phyloP scores from a whole-genome alignment of 2,888 invertebrate species.

The Sesia bembeciformis region DNA sequence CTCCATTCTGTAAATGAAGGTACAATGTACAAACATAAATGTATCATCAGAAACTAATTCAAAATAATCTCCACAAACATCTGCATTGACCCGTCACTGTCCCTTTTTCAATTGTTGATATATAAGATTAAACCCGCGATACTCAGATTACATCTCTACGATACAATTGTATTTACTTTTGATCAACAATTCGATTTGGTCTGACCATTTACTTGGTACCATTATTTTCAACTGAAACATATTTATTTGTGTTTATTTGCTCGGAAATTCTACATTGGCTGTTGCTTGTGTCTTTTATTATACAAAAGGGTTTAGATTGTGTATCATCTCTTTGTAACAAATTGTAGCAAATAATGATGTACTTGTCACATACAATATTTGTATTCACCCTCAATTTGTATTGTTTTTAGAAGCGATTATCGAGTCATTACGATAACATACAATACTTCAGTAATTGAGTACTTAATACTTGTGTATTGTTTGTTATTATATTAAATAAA shows the following conservation, averaged over 20 bases:
- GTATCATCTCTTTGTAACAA: neutral
- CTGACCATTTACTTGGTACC: neutral
- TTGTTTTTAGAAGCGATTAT: no score
- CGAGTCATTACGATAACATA: no score
- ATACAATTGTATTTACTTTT: constrained; percentile 13
- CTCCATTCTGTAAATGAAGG: no score
- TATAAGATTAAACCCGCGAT: constrained; percentile 26
- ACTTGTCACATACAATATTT: no score
- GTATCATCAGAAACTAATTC: constrained; percentile 10
- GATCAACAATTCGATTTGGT: neutral
- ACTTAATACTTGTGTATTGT: no score
- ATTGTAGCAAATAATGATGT: no score
- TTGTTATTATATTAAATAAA: no score
- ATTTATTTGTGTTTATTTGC: neutral
- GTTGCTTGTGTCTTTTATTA: neutral
- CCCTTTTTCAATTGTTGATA: constrained; percentile 13
- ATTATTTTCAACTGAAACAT: neutral
- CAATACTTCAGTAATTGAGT: no score
- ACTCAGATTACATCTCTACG: constrained; percentile 32
- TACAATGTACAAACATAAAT: neutral
- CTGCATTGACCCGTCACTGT: constrained; percentile 8
- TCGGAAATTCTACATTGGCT: neutral
- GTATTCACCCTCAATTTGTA: no score
- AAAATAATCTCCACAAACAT: constrained; percentile 15
- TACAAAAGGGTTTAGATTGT: neutral